Evolutionary conservation across 2,888 invertebrate genomes (phyloP), one percentile per base, ranked within the genome.

Genomic region (Agonopterix alstromeriana): DNA sequence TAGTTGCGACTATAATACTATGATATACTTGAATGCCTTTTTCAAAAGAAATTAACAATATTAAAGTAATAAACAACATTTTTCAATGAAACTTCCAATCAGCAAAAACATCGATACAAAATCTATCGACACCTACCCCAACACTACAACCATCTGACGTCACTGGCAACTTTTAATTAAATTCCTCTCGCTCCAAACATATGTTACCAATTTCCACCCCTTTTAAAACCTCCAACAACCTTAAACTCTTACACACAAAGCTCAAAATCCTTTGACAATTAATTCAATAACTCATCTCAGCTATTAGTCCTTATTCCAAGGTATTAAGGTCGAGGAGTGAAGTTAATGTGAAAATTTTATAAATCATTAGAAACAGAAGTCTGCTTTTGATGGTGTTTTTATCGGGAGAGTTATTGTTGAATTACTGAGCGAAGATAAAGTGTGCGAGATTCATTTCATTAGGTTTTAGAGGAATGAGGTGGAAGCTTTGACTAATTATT

Each of bases 121-220:
- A 27, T 27, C 27, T 27, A 27, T 27, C 27, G 27, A 27, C 5
- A 38, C n/a, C 10, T 10, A 10, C 10, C n/a, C 9, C 38, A 38
- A 1, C 38, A 3, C 38, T 38, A 38, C 38, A 27, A 27, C 27
- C 27, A 38, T 4, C 38, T 38, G 38, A 38, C 38, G n/a, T 38
- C 70, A 68, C 71, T 69, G 56, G 88, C 78, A 77, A 82, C 81
- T 81, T 91, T 91, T 91, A 91, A 91, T 91, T 91, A 91, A 91
- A 91, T 90, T 90, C 90, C 90, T 82, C 73, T 69, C 76, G 70
- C 79, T 82, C 51, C 63, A 61, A 77, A 75, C 88, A 87, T 88
- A 86, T 87, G 88, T 83, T 83, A 77, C 86, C 79, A 84, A 83
- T 83, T 74, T 65, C 51, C 54, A 55, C 53, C 56, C 51, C 54